phyloP scores from a whole-genome alignment of 1,140 invertebrate species.

The Euglossa dilemma region DNA sequence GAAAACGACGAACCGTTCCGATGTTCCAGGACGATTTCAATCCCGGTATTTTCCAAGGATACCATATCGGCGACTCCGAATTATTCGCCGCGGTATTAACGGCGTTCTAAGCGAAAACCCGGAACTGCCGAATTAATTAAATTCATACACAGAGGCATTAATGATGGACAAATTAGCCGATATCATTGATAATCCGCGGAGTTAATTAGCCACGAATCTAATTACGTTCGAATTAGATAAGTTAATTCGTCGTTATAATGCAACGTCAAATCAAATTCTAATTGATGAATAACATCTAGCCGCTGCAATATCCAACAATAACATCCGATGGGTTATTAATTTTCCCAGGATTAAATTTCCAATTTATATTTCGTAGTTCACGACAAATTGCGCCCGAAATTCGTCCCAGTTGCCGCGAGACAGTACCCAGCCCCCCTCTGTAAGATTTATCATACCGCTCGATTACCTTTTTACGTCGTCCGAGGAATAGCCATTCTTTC shows the following conservation, averaged over 20 bases:
- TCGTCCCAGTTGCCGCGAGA: neutral
- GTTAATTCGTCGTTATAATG: neutral
- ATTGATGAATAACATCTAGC: neutral
- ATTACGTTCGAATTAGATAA: neutral
- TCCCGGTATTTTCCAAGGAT: constrained; percentile 17
- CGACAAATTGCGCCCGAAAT: neutral
- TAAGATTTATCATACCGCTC: neutral
- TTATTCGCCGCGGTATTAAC: constrained; percentile 1
- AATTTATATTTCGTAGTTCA: neutral
- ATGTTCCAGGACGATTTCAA: constrained; percentile 28
- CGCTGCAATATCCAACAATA: too few species aligned
- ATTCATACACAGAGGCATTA: neutral
- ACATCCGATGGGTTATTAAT: too few species aligned
- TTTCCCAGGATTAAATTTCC: too few species aligned
- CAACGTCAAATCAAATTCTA: neutral
- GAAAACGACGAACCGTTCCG: constrained; percentile 46
- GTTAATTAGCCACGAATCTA: constrained; percentile 4
- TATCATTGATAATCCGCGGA: neutral
- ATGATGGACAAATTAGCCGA: constrained; percentile 8
- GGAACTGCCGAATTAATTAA: constrained; percentile 15
- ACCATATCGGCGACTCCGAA: neutral
- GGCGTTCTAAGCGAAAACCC: neutral
- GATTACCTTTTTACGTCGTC: neutral
- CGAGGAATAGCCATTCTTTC: neutral
- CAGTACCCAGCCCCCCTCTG: neutral